phyloP scores from a whole-genome alignment of 2,113 vertebrate genomes.

The Aldabrachelys gigantea region DNA sequence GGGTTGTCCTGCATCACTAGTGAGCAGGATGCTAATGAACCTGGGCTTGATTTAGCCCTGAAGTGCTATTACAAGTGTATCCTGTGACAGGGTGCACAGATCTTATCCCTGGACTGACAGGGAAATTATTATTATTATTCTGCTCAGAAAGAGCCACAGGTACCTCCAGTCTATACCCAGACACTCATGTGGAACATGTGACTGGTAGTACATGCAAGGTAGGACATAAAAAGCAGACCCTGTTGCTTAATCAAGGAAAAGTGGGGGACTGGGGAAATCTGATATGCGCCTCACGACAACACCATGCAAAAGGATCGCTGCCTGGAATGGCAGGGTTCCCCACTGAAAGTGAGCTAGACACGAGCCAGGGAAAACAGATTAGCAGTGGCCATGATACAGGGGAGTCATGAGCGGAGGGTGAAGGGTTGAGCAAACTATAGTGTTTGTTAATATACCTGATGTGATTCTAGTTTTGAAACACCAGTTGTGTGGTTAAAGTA shows the following conservation, averaged over 20 bases:
- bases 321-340: neutral
- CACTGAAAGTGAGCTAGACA: neutral
- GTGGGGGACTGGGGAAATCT: neutral
- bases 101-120: neutral
- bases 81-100: neutral
- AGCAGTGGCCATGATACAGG: neutral
- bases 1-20: neutral
- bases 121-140: neutral
- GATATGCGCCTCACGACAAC: neutral
- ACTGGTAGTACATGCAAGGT: neutral
- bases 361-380: neutral
- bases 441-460: neutral
- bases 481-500: neutral
- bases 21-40: neutral
- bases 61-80: neutral
- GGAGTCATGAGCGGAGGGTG: neutral
- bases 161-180: neutral
- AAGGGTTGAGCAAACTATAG: neutral
- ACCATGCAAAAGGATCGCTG: neutral
- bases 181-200: neutral
- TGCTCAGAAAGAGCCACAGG: neutral
- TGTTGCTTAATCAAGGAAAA: neutral
- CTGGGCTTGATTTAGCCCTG: neutral
- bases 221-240: neutral
- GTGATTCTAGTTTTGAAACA: neutral